Base-by-base conservation (phyloP, 2,113 vertebrate genomes). In the Campylorhamphus procurvoides region DNA sequence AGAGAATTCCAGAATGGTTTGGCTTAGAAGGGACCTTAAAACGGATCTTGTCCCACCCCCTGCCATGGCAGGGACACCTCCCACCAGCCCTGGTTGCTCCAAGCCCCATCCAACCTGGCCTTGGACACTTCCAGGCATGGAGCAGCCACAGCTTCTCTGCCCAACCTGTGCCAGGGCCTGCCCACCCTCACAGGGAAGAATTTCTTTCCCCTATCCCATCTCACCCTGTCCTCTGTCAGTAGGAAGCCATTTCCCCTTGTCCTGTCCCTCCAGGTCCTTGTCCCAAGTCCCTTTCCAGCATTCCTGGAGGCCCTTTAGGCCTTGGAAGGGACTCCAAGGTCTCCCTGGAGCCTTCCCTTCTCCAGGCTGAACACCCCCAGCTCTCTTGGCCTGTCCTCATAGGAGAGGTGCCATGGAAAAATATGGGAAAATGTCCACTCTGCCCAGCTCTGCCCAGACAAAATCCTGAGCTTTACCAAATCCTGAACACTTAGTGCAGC, bases 31-130 rank as follows among this genome's bases (percentile, higher is more conserved):
- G 42, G 49, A 58, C 33, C 11, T 75, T 37, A 42, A 74, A 60
- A 14, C 0, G 1, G 25, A 14, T 62, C 27, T 18, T 0, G 0
- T 69, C 22, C 23, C 9, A 18, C 9, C 6, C 39, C 0, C 13
- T 37, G 47, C 40, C 40, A 4, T 47, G 27, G 1, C n/a, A 80
- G 47, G 18, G 35, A 35, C 35, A 33, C 18, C 40, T 81, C 18
- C 55, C 47, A 56, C 27, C 3, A 1, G 0, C 3, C 40, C 31
- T 62, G 31, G 31, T 0, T 55, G 40, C 47, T 80, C 31, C 82
- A 47, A 10, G 10, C 25, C 12, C 29, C 0, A 0, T 53, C 46
- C 27, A 62, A 0, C 3, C 6, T 81, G 68, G 7, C 55, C 62
- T 91, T 37, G 60, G 15, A 1, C 40, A 33, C 27, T 52, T 5